A percentile compares a stretch with the other conserved stretches of the same genome.
Evolutionary conservation across 2,113 vertebrate species (phyloP).

Genomic region (Xiphias gladius): DNA sequence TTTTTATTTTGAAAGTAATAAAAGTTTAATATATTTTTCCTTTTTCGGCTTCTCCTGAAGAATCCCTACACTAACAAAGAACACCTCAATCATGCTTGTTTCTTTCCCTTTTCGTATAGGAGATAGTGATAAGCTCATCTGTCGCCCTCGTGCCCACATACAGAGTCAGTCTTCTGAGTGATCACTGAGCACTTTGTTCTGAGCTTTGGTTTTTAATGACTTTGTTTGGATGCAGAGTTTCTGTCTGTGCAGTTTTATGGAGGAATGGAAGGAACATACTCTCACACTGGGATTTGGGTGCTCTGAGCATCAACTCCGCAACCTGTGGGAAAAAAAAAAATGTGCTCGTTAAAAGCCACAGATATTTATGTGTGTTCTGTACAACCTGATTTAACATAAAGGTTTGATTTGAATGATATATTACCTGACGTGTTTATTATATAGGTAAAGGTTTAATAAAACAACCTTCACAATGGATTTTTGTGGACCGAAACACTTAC

Average conservation of each 20-base stretch:
- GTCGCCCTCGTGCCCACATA: neutral
- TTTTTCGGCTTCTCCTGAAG: neutral
- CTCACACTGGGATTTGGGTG: conserved; percentile 21
- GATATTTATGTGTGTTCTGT: conserved; percentile 35
- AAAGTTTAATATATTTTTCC: neutral
- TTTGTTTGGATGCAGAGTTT: conserved; percentile 68
- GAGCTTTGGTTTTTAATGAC: conserved; percentile 50
- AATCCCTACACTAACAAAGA: neutral
- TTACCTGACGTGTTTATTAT: too few species aligned
- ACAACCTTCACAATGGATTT: neutral
- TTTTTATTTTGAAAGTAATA: neutral
- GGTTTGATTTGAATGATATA: neutral
- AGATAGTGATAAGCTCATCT: neutral
- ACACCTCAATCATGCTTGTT: neutral
- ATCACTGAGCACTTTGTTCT: conserved; percentile 30
- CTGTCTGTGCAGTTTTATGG: conserved; percentile 56
- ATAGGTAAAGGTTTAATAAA: neutral
- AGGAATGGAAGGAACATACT: conserved; percentile 45
- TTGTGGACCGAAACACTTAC: neutral
- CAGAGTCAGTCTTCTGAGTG: conserved; percentile 23
- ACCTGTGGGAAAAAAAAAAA: conserved; percentile 55
- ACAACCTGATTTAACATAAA: neutral
- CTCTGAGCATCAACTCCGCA: conserved; percentile 31
- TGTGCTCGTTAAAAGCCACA: conserved; percentile 48
- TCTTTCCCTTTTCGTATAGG: neutral